Percentiles rank a stretch among this genome's conserved stretches.
Evolutionary conservation across 2,113 vertebrate genomes (phyloP).

Genomic region (Callocephalon fimbriatum): DNA sequence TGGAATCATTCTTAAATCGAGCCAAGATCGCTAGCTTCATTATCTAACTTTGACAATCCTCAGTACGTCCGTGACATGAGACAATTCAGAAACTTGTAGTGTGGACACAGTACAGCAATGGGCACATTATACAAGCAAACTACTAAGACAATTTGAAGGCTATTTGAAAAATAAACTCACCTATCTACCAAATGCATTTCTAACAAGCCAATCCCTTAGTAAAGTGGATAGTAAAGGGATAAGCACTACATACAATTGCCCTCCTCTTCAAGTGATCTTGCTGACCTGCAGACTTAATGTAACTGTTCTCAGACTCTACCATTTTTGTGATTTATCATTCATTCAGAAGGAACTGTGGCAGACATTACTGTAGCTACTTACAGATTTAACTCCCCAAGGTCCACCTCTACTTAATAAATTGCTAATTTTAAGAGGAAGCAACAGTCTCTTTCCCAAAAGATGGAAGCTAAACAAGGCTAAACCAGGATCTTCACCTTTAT

Average conservation of each 20-base stretch:
- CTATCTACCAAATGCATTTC: background rate
- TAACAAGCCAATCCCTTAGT: background rate
- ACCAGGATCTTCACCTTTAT: background rate
- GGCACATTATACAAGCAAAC: background rate
- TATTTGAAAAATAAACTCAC: background rate
- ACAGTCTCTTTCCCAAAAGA: background rate
- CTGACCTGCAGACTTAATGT: background rate
- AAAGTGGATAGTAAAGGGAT: background rate
- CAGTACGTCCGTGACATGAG: background rate
- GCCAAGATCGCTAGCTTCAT: background rate
- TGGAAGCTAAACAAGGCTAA: background rate
- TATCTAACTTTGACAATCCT: background rate
- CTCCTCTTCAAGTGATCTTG: background rate
- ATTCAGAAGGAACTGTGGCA: background rate
- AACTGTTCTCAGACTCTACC: background rate
- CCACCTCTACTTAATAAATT: accelerated
- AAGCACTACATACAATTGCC: background rate
- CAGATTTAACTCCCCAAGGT: background rate
- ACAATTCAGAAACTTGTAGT: background rate
- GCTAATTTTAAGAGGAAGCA: background rate
- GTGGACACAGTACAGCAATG: background rate
- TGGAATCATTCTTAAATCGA: background rate
- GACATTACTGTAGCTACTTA: background rate
- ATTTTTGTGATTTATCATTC: background rate
- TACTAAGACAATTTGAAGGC: background rate